These are phyloP conservation scores for Teleogryllus oceanicus DNA, from an alignment of 2,888 invertebrate genomes.

Conservation along the genomic window DNA sequence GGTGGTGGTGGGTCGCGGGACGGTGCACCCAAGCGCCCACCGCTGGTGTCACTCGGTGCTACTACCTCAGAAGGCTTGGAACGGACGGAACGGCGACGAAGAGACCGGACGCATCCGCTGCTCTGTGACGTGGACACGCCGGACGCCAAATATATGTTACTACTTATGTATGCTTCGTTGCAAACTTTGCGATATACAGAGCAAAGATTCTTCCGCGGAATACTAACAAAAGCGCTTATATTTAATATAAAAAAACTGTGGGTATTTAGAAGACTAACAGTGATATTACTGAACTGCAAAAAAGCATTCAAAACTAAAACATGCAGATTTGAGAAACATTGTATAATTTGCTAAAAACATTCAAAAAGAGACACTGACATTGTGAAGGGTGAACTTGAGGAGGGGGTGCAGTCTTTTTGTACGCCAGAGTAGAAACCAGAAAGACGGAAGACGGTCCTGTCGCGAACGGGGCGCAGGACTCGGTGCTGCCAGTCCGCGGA, in stretches of 20 bases:
- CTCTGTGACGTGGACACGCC: background rate
- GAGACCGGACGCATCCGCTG: background rate
- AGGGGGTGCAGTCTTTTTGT: too few species aligned
- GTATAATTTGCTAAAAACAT: too few species aligned
- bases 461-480: too few species aligned
- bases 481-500: too few species aligned
- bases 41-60: background rate
- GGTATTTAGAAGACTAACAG: background rate
- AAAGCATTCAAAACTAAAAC: too few species aligned
- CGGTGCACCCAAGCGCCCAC: background rate
- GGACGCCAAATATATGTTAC: background rate
- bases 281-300: too few species aligned
- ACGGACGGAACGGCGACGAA: background rate
- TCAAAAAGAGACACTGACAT: too few species aligned
- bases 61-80: background rate
- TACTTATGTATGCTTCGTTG: slow-evolving; percentile 18
- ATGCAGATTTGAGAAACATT: too few species aligned
- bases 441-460: too few species aligned
- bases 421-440: too few species aligned
- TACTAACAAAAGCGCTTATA: slow-evolving; percentile 18
- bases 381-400: too few species aligned
- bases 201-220: slow-evolving; percentile 11
- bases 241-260: background rate
- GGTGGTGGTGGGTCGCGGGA: background rate
- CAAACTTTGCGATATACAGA: background rate